phyloP scores from a whole-genome alignment of 2,888 invertebrate species.

The Miltochrista miniata region DNA sequence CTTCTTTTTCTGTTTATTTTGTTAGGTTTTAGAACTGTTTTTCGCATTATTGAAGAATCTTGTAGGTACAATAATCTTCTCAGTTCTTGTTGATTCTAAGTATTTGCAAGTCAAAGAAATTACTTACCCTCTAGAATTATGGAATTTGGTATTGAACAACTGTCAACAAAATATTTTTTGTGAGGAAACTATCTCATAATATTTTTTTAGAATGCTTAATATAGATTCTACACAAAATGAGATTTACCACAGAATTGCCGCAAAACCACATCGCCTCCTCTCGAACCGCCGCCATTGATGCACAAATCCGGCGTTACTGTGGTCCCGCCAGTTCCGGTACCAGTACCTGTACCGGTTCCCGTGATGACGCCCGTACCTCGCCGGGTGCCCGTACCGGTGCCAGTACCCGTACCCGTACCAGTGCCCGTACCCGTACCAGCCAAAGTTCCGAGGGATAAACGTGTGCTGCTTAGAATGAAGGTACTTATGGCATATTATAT shows the following conservation, averaged over 20 bases:
- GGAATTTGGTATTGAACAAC: too few relatives aligned
- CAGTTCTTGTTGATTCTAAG: too few relatives aligned
- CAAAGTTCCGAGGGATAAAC: slow-evolving; percentile 52
- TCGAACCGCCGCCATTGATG: slow-evolving; percentile 54
- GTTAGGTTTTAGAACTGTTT: too few relatives aligned
- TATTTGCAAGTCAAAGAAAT: too few relatives aligned
- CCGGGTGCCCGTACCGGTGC: slow-evolving; percentile 35
- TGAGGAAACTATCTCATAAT: too few relatives aligned
- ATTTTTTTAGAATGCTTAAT: too few relatives aligned
- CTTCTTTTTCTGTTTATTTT: too few relatives aligned
- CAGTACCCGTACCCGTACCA: slow-evolving; percentile 20
- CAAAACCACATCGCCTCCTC: slow-evolving; percentile 51
- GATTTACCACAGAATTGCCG: neutral
- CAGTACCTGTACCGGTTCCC: slow-evolving; percentile 21
- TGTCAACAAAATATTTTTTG: too few relatives aligned
- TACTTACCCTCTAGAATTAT: too few relatives aligned
- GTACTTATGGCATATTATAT: slow-evolving; percentile 31
- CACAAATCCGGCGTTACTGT: slow-evolving; percentile 43
- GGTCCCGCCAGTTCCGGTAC: slow-evolving; percentile 28
- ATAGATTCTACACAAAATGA: too few relatives aligned
- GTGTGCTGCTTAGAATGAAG: slow-evolving; percentile 69
- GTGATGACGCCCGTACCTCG: slow-evolving; percentile 45
- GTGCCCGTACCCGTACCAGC: slow-evolving; percentile 27
- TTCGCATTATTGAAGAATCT: too few relatives aligned
- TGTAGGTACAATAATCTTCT: too few relatives aligned